Percentiles rank a stretch among this genome's conserved stretches.
Conservation (phyloP, 2,113 vertebrate species). For the Dendropsophus ebraccatus region DNA sequence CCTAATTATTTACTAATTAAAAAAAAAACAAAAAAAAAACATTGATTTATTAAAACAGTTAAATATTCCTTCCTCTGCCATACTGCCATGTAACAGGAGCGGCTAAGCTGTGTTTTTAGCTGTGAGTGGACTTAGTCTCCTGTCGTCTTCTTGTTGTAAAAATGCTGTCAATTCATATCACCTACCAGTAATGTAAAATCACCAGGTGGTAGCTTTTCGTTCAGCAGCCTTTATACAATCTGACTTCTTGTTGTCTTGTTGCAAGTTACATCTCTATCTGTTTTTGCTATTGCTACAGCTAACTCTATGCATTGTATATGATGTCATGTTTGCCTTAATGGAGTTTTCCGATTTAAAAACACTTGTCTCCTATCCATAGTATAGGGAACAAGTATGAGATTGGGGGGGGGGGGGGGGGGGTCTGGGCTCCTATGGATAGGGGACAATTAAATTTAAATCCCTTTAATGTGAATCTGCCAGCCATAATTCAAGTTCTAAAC, state of each 20-base stretch:
- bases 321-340: neutral
- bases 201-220: slow-evolving; percentile 26
- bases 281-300: neutral
- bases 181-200: slow-evolving; percentile 32
- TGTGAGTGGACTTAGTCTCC: neutral
- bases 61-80: neutral
- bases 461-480: too few relatives aligned
- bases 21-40: too few relatives aligned
- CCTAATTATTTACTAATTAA: too few relatives aligned
- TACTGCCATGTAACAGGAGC: neutral
- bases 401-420: too few relatives aligned
- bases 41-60: neutral
- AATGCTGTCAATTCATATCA: slow-evolving; percentile 39
- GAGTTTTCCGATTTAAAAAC: too few relatives aligned
- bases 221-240: slow-evolving; percentile 1
- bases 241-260: neutral
- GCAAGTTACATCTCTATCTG: slow-evolving; percentile 38
- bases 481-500: too few relatives aligned
- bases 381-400: too few relatives aligned
- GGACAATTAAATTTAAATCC: too few relatives aligned
- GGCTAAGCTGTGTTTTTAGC: neutral
- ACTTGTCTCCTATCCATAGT: too few relatives aligned
- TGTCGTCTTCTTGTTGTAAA: neutral
- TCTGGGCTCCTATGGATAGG: too few relatives aligned
- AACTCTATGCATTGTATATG: neutral